Evolutionary conservation across 2,113 vertebrate genomes (phyloP), one percentile per base, ranked within the genome.

Genomic region (Shinisaurus crocodilurus): DNA sequence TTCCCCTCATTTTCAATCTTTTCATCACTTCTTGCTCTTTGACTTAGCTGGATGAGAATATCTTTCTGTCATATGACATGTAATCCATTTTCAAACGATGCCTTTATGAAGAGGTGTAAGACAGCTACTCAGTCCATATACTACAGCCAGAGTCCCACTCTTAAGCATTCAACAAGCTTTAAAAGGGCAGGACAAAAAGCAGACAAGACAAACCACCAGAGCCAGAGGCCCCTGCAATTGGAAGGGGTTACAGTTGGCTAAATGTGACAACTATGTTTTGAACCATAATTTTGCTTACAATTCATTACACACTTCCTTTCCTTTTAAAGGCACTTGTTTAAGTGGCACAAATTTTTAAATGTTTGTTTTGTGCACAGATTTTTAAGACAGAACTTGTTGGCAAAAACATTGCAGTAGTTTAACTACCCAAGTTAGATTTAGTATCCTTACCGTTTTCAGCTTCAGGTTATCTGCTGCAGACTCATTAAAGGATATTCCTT

Each of bases 401-500:
- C 1, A 4, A 65, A 92, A 85, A 43, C 54, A 60, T 37, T 57
- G 10, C 45, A 27, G 13, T 23, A 43, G 29, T 60, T 86, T 27
- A 45, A 25, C 2, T 4, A 32, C 5, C 81, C 25, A 25, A 45
- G 20, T 9, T 43, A 57, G 63, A 32, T 72, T n/a, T 60, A 63
- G 80, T 13, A 10, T 37, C 67, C 45, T 80, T 98, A 99, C 99
- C 98, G 97, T 99, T 97, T 99, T 99, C 82, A 99, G 97, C 95
- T 99, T 99, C 93, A 99, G 98, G 97, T 99, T 99, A 94, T 99
- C 99, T 6, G 98, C 97, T 1, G 98, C 98, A 0, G 99, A 99
- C 96, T 99, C 99, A 1, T 99, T 99, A 93, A 99, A 99, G 92
- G 99, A 99, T 94, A 99, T 98, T 75, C 99, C 99, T 96, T 99